phyloP scores from a whole-genome alignment of 2,113 vertebrate species.

The Sus scrofa region T2T-Sscrofa CM000822.6:12487001-12487500 shows the following conservation, averaged over 20 bases:
- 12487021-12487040: constrained; percentile 61
- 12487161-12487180: constrained; percentile 63
- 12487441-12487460: neutral
- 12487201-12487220: constrained; percentile 48
- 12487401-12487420: neutral
- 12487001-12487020: constrained; percentile 74
- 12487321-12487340: constrained; percentile 27
- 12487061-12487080: constrained; percentile 42
- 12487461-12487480: neutral
- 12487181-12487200: constrained; percentile 59
- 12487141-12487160: constrained; percentile 60
- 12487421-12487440: neutral
- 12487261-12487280: neutral
- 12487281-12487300: constrained; percentile 21
- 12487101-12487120: constrained; percentile 10
- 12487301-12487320: neutral
- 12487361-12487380: too few species aligned
- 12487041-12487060: constrained; percentile 60
- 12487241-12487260: neutral
- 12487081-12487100: neutral
- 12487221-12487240: constrained; percentile 1
- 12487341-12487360: neutral
- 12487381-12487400: neutral
- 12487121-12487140: constrained; percentile 64
- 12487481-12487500: neutral